These are phyloP conservation scores for Malachius bipustulatus DNA, from an alignment of 2,888 invertebrate genomes.

Conservation along the genomic window DNA sequence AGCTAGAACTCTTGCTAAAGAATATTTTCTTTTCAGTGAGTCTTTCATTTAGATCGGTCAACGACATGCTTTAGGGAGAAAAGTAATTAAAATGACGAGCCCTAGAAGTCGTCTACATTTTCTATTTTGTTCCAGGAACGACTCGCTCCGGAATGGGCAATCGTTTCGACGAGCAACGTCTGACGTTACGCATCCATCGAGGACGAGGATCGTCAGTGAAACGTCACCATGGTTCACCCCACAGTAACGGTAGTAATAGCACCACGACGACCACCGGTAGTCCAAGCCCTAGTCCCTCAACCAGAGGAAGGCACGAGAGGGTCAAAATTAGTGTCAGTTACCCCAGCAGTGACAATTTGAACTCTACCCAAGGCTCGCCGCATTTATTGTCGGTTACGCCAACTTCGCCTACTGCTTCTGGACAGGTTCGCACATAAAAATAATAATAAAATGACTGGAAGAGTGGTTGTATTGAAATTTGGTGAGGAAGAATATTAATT, in stretches of 20 bases:
- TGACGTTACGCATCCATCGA: slow-evolving; percentile 82
- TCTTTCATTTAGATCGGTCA: no score
- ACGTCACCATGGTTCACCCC: slow-evolving; percentile 48
- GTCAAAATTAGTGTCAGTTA: slow-evolving; percentile 80
- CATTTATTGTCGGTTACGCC: slow-evolving; percentile 33
- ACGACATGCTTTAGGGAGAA: no score
- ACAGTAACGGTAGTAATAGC: slow-evolving; percentile 57
- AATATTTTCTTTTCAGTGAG: no score
- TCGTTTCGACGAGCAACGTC: slow-evolving; percentile 79
- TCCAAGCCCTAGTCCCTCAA: slow-evolving; percentile 47
- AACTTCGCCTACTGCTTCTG: slow-evolving; percentile 30
- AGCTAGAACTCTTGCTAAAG: no score
- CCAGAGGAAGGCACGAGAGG: slow-evolving; percentile 58
- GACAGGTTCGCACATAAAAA: slow-evolving; percentile 5
- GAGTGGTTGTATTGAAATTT: no score
- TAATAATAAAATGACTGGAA: slow-evolving; percentile 37
- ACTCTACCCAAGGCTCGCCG: slow-evolving; percentile 27
- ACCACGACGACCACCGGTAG: slow-evolving; percentile 56
- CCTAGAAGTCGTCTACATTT: no score
- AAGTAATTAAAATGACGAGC: no score
- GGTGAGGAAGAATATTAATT: no score
- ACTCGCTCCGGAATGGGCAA: slow-evolving; percentile 57
- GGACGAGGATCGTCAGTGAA: slow-evolving; percentile 57
- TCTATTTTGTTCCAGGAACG: slow-evolving; percentile 39
- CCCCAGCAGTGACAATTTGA: slow-evolving; percentile 60